Evolutionary conservation across 2,888 invertebrate species (phyloP).

Genomic region (Acrobasis consociella): DNA sequence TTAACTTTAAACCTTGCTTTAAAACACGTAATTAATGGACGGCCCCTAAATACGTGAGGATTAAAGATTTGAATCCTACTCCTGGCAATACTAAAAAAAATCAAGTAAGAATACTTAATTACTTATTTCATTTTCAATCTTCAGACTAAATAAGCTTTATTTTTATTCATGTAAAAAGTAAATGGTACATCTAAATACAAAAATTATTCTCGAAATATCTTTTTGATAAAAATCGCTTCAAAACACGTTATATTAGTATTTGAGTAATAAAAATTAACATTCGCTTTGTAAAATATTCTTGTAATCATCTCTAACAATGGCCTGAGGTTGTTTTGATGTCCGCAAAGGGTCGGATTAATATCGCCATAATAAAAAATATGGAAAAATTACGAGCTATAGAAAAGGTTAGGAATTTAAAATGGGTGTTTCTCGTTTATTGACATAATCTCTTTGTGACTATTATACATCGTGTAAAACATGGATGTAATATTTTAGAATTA

Average conservation of each 20-base stretch:
- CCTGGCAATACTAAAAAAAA: too few species aligned
- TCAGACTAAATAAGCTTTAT: too few species aligned
- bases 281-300: conserved; percentile 71
- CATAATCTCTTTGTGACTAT: not conserved
- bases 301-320: conserved; percentile 76
- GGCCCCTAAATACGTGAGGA: too few species aligned
- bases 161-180: too few species aligned
- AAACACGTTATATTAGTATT: conserved; percentile 42
- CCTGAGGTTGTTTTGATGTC: conserved; percentile 74
- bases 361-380: conserved; percentile 51
- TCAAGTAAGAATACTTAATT: too few species aligned
- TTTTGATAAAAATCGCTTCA: conserved; percentile 46
- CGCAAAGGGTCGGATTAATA: conserved; percentile 75
- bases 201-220: not conserved
- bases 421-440: conserved; percentile 50
- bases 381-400: conserved; percentile 40
- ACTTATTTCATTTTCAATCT: too few species aligned
- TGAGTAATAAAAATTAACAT: conserved; percentile 77
- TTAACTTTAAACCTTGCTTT: too few species aligned
- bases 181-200: not conserved
- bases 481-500: too few species aligned
- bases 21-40: too few species aligned
- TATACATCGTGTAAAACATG: too few species aligned
- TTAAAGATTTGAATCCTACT: too few species aligned
- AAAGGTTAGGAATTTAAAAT: conserved; percentile 58